phyloP scores from a whole-genome alignment of 2,797 vertebrate species.

The Chelmon rostratus region DNA sequence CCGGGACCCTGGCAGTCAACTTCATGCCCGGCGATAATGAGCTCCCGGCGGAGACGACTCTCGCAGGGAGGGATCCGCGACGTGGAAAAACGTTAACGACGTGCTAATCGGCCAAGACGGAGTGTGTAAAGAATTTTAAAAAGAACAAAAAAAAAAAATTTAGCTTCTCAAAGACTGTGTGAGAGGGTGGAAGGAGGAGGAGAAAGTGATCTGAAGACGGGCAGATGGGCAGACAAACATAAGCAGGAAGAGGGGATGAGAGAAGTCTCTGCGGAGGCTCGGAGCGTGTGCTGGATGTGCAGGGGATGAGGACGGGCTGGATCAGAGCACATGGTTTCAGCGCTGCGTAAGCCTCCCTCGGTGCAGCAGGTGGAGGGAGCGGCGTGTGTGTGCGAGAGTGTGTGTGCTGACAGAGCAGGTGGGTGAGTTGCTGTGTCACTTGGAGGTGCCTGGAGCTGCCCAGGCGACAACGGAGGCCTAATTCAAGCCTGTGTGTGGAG shows the following conservation, averaged over 20 bases:
- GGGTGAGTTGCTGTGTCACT: conserved; percentile 61
- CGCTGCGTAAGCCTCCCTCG: conserved; percentile 47
- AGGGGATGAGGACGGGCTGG: conserved; percentile 37
- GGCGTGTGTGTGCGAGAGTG: conserved; percentile 17
- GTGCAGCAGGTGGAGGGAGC: conserved; percentile 39
- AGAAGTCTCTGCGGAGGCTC: conserved; percentile 38
- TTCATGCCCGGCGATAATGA: conserved; percentile 86
- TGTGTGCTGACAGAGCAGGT: conserved; percentile 43
- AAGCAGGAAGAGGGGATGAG: conserved; percentile 50
- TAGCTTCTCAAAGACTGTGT: conserved; percentile 30
- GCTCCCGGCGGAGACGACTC: conserved; percentile 83
- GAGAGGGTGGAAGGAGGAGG: conserved; percentile 7
- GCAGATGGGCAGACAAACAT: conserved; percentile 65
- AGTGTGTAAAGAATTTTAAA: conserved; percentile 38
- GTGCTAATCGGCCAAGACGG: conserved; percentile 54
- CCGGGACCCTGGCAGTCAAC: conserved; percentile 78
- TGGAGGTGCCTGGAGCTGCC: conserved; percentile 54
- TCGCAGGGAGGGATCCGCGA: conserved; percentile 43
- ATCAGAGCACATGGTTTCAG: conserved; percentile 58
- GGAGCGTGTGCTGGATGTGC: conserved; percentile 49
- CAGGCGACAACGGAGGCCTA: conserved; percentile 33
- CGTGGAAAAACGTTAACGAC: conserved; percentile 48
- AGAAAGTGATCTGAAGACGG: conserved; percentile 36
- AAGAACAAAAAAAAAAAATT: conserved; percentile 10
- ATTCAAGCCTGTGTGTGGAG: conserved; percentile 9